A percentile compares a stretch with the other conserved stretches of the same genome.
These are phyloP conservation scores for Pelochelys cantorii DNA, from an alignment of 2,797 vertebrate species.

Conservation along the genomic window DNA sequence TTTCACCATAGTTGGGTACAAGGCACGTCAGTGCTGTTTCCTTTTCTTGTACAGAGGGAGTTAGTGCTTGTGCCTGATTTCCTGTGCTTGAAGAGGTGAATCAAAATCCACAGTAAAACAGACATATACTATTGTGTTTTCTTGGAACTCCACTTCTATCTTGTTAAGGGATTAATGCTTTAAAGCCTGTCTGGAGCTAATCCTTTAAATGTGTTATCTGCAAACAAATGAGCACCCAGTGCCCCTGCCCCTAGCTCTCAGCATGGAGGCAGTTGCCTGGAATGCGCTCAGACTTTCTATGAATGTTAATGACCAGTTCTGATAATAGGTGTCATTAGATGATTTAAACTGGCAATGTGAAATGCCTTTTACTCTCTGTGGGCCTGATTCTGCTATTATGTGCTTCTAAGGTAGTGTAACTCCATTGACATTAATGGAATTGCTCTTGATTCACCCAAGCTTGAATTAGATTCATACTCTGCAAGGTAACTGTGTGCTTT, in stretches of 20 bases:
- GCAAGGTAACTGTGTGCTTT: accelerated
- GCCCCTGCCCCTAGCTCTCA: neutral
- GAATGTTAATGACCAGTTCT: neutral
- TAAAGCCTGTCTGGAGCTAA: constrained; percentile 55
- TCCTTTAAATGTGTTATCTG: constrained; percentile 50
- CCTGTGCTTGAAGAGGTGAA: neutral
- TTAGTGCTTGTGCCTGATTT: neutral
- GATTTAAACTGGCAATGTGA: neutral
- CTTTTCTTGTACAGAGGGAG: neutral
- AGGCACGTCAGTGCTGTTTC: neutral
- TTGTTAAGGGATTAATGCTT: constrained; percentile 56
- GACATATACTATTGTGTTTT: neutral
- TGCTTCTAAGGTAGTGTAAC: accelerated
- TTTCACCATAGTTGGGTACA: neutral
- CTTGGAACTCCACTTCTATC: constrained; percentile 28
- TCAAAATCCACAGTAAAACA: neutral
- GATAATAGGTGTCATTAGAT: neutral
- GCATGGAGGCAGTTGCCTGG: neutral
- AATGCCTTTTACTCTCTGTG: neutral
- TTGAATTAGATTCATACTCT: neutral
- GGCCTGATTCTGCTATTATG: neutral
- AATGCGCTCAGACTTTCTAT: neutral
- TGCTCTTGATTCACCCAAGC: neutral
- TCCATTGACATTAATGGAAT: neutral
- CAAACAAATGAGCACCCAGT: constrained; percentile 37